A percentile compares a stretch with the other conserved stretches of the same genome.
phyloP scores from a whole-genome alignment of 2,888 invertebrate genomes.

The Lasioglossum zephyrum region DNA sequence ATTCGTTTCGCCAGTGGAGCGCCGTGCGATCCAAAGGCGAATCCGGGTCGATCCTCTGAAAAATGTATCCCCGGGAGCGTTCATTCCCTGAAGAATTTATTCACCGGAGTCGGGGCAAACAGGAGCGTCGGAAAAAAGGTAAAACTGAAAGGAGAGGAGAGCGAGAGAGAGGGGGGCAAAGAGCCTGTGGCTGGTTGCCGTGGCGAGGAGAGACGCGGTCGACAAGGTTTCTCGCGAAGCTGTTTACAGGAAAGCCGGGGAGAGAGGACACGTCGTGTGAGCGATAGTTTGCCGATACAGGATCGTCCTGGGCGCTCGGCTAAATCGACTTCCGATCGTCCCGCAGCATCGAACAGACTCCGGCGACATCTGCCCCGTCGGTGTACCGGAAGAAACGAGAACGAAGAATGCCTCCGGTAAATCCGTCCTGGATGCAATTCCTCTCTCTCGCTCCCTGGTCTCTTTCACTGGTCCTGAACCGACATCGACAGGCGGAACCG shows the following conservation, averaged over 20 bases:
- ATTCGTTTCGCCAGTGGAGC: neutral
- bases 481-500: slow-evolving; percentile 37
- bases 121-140: neutral
- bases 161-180: neutral
- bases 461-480: neutral
- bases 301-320: neutral
- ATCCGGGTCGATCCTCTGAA: neutral
- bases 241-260: slow-evolving; percentile 34
- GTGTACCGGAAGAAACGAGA: neutral
- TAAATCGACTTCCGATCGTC: slow-evolving; percentile 54
- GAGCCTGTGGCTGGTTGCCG: neutral
- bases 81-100: neutral
- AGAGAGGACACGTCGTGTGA: slow-evolving; percentile 23
- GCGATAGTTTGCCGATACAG: slow-evolving; percentile 28
- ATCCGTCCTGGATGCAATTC: neutral
- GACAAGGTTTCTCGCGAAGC: slow-evolving; percentile 23
- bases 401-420: neutral
- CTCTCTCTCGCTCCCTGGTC: neutral
- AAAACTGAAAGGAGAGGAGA: neutral
- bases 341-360: slow-evolving; percentile 20
- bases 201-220: neutral
- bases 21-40: neutral
- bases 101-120: neutral
- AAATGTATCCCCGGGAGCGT: neutral
- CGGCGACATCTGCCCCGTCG: slow-evolving; percentile 38